Base-by-base conservation (phyloP, 2,888 invertebrate species). In the Parthenolecanium corni region DNA sequence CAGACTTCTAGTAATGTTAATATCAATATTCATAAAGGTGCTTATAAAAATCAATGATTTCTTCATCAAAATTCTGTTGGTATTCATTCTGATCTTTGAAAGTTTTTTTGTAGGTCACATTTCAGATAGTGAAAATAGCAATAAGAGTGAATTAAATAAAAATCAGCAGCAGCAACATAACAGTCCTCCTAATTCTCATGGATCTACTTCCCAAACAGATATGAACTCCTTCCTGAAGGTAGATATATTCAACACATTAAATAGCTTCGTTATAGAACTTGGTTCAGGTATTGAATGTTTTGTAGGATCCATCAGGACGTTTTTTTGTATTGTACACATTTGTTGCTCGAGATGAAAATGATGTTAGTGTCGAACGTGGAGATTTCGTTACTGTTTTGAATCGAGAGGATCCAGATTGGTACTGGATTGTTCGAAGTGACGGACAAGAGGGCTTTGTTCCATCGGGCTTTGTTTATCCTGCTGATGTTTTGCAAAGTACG, bases 401-500 rank as follows among this genome's bases (percentile, higher is more conserved):
- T 75, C 81, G 89, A 70, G 94, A 94, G 73, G 94, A 95, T 75
- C 87, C 90, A 0, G 93, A 94, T 74, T 95, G 95, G 95, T 94
- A 87, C 74, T 95, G 94, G 94, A 89, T 95, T 58, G 85, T 91
- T 42, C 80, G 92, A 68, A 87, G 87, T 68, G 91, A 94, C 71
- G 91, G 90, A 0, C 89, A 90, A 69, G 94, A 95, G 74, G 95
- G 95, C 1, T 95, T 95, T 73, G 93, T 95, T 57, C 95, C 95
- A 0, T 88, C 90, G 6, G 90, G 90, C 23, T 94, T 93, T 71
- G 90, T 94, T 0, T 94, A 92, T 76, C 93, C 93, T 0, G 90
- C 88, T 18, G 88, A 78, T 78, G 87, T 88, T 69, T 77, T 82
- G 68, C 82, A 82, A 74, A 79, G 80, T 78, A 71, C n/a, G n/a